Conservation (phyloP, 2,113 vertebrate species). For the Scatophagus argus region DNA sequence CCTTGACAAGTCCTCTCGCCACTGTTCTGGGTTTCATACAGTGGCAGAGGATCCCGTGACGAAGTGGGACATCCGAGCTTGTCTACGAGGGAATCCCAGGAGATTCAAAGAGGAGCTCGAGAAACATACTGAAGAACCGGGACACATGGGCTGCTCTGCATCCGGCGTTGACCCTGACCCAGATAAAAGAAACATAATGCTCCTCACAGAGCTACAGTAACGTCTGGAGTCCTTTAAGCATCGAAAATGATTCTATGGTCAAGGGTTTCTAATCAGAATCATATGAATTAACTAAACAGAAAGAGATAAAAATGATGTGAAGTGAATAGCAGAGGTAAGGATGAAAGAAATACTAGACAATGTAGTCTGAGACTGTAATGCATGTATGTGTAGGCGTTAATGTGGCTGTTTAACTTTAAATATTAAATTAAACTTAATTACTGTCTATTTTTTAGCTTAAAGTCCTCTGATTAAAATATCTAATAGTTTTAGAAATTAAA, state of each 20-base stretch:
- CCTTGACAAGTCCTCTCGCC: too few species aligned
- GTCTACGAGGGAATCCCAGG: not conserved
- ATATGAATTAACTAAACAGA: not conserved
- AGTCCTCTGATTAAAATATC: too few species aligned
- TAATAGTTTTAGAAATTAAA: not conserved
- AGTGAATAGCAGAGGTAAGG: too few species aligned
- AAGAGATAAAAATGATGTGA: too few species aligned
- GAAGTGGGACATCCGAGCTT: not conserved
- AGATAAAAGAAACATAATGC: not conserved
- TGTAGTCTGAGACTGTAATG: not conserved
- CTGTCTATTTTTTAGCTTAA: too few species aligned
- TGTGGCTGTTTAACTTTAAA: too few species aligned
- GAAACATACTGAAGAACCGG: not conserved
- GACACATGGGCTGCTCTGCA: not conserved
- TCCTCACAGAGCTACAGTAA: not conserved
- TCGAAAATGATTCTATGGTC: not conserved
- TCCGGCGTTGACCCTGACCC: not conserved
- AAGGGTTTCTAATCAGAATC: not conserved
- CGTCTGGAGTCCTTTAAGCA: not conserved
- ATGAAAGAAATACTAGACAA: too few species aligned
- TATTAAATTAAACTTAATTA: too few species aligned
- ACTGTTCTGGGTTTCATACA: not conserved
- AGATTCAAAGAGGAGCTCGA: not conserved
- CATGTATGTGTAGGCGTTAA: too few species aligned
- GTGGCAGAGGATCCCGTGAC: slow-evolving; percentile 8